Evolutionary conservation across 2,888 invertebrate genomes (phyloP), one percentile per base, ranked within the genome.

Genomic region (Cephus sareptanus): DNA sequence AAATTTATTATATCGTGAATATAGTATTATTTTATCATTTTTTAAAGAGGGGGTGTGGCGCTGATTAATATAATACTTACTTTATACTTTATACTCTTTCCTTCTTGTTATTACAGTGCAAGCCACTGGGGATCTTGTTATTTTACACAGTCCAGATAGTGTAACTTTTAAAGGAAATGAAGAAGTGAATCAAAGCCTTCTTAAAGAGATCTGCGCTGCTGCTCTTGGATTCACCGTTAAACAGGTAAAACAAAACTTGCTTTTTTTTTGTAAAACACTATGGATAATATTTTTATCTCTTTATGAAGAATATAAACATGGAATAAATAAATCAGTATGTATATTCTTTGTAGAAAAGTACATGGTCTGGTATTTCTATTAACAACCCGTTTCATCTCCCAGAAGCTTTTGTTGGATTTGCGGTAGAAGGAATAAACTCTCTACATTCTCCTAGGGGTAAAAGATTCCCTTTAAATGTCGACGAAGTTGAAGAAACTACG

Each of bases 121-220:
- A 87, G 95, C 93, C 74, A 92, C 91, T 81, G 95, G 95, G 73
- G 95, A 96, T 91, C 93, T 97, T 79, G 93, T 93, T 74, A 92
- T 97, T 78, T 92, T 96, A 78, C 94, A 95, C 87, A 93, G 93
- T 85, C 96, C 97, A 31, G 92, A 93, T 77, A 95, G 95, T 84
- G 92, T 96, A 73, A 91, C 92, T 81, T 96, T 97, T 91, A 93
- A 94, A 85, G 96, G 96, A 77, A 93, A 94, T 81, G 94, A 94
- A 81, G 92, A 93, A 82, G 89, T 95, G 15, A 93, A 93, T 78
- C 94, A 95, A 86, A 95, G 94, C 86, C 91, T 94, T 4, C 90
- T 96, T 3, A 94, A 94, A 87, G 96, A 97, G 90, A 93, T 96
- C 11, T 94, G 95, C 82, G 94, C 95, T n/a, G 95, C 95, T 78